A percentile compares a stretch with the other conserved stretches of the same genome.
Evolutionary conservation across 2,888 invertebrate genomes (phyloP).

Genomic region (Eupithecia inturbata): DNA sequence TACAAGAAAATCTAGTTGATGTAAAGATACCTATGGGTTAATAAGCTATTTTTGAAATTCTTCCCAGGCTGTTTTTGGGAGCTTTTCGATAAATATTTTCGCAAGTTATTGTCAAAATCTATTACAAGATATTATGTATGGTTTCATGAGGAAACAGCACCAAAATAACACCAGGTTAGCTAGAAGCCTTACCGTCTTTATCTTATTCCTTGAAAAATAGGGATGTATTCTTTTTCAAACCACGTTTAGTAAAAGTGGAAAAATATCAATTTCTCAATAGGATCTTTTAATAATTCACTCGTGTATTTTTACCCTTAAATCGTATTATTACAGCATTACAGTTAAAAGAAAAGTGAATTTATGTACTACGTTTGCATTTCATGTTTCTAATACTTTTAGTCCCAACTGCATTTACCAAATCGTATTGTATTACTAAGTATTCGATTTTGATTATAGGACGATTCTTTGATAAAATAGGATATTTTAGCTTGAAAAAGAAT

Average conservation of each 20-base stretch:
- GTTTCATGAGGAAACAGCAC: not conserved
- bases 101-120: not conserved
- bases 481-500: conserved; percentile 27
- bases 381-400: not conserved
- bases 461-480: not conserved
- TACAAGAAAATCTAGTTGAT: not conserved
- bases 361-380: not conserved
- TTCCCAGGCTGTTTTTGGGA: not conserved
- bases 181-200: not conserved
- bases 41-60: not conserved
- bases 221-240: conserved; percentile 33
- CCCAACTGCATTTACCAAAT: conserved; percentile 7
- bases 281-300: not conserved
- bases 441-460: not conserved
- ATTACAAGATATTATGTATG: not conserved
- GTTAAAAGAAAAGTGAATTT: not conserved
- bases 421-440: not conserved
- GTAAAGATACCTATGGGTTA: not conserved
- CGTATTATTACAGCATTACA: not conserved
- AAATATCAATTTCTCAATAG: not conserved
- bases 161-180: not conserved
- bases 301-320: not conserved
- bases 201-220: conserved; percentile 12
- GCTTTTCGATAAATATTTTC: not conserved
- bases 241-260: not conserved